Conservation (phyloP, 2,113 vertebrate genomes). For the Podarcis cretensis region DNA sequence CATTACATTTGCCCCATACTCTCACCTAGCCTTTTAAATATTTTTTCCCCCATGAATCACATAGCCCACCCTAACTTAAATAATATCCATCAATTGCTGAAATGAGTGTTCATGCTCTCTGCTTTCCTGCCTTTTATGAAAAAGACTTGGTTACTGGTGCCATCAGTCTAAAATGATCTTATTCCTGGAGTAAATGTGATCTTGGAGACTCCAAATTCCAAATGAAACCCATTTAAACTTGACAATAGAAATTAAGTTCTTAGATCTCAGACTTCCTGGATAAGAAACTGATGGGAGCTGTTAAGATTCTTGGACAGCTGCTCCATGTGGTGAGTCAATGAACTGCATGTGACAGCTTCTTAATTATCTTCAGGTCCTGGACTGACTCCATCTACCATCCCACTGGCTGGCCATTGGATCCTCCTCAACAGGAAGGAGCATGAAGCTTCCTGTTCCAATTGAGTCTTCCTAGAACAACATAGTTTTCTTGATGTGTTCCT, state of each 20-base stretch:
- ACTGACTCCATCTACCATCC: too few species aligned
- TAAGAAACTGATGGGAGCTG: not conserved
- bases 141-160: not conserved
- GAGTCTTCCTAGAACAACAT: not conserved
- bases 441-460: not conserved
- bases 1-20: not conserved
- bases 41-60: accelerated
- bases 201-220: not conserved
- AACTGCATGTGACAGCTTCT: too few species aligned
- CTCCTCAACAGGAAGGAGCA: not conserved
- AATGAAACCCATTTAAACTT: not conserved
- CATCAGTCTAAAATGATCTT: not conserved
- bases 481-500: not conserved
- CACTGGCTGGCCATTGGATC: too few species aligned
- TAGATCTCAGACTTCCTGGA: not conserved
- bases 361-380: too few species aligned
- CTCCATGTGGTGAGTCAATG: too few species aligned
- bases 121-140: not conserved
- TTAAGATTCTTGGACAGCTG: too few species aligned
- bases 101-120: not conserved
- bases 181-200: not conserved
- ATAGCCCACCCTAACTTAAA: not conserved
- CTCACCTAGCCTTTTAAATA: not conserved
- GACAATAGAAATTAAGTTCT: not conserved
- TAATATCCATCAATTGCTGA: not conserved